phyloP scores from a whole-genome alignment of 2,113 vertebrate genomes.

The Urocitellus parryii region DNA sequence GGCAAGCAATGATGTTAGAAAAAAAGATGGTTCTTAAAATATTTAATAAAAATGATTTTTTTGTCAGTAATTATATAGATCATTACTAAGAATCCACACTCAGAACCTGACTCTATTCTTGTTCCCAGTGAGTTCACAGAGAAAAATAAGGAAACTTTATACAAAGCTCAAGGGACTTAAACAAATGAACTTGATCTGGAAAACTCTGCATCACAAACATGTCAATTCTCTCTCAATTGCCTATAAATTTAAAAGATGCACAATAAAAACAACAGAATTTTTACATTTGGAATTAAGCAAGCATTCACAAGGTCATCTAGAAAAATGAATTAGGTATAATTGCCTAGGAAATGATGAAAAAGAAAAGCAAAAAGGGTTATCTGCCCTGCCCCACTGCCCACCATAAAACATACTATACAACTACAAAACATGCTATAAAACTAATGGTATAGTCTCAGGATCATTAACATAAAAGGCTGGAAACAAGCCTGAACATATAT shows the following conservation, averaged over 20 bases:
- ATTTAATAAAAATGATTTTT: constrained; percentile 36
- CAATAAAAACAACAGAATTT: background rate
- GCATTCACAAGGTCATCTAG: background rate
- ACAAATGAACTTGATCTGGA: background rate
- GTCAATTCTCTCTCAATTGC: background rate
- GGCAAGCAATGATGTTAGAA: background rate
- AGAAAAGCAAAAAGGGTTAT: background rate
- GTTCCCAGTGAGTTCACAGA: background rate
- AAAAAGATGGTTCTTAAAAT: constrained; percentile 18
- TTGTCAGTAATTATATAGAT: constrained; percentile 2
- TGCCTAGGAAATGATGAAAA: background rate
- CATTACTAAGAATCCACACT: background rate
- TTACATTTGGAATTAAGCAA: constrained; percentile 26
- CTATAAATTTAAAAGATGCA: background rate
- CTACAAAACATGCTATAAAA: background rate
- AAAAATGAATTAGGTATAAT: background rate
- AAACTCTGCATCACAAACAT: background rate
- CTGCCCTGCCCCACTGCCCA: background rate
- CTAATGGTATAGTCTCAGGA: background rate
- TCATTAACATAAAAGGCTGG: background rate
- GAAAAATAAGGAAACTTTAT: background rate
- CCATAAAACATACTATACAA: background rate
- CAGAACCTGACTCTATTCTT: background rate
- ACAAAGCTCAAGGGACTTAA: background rate
- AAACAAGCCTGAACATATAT: background rate